A percentile compares a stretch with the other conserved stretches of the same genome.
Conservation (phyloP, 1,140 invertebrate species). For the Andricus grossulariae region DNA sequence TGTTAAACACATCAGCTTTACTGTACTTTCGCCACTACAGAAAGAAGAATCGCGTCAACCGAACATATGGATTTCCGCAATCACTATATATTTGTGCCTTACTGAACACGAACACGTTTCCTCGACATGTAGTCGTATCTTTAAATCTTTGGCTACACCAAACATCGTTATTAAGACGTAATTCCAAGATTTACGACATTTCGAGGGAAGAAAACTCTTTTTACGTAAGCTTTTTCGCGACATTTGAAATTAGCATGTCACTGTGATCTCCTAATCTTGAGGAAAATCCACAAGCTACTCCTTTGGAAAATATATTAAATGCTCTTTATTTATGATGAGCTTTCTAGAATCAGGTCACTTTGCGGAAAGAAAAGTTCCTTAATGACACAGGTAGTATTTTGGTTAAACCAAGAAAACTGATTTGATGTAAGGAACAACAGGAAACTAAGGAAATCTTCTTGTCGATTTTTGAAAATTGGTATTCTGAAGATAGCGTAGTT, state of each 20-base stretch:
- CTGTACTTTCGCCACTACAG: background rate
- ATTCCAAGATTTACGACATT: slow-evolving; percentile 10
- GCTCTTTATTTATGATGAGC: background rate
- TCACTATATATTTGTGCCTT: slow-evolving; percentile 2
- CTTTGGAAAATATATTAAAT: background rate
- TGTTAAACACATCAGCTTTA: background rate
- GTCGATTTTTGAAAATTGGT: too few relatives aligned
- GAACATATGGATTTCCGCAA: slow-evolving; percentile 7
- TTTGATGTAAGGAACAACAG: too few relatives aligned
- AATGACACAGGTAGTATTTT: too few relatives aligned
- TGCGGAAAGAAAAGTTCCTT: background rate
- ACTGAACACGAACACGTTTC: background rate
- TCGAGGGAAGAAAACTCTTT: background rate
- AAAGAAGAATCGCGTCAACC: slow-evolving; percentile 19
- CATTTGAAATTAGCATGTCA: too few relatives aligned
- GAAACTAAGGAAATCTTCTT: too few relatives aligned
- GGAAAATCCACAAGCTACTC: background rate
- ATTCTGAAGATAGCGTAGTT: too few relatives aligned
- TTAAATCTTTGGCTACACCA: slow-evolving; percentile 23
- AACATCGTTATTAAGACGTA: slow-evolving; percentile 2
- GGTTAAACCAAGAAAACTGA: too few relatives aligned
- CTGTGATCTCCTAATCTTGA: background rate
- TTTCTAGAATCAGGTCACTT: background rate
- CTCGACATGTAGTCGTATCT: slow-evolving; percentile 13
- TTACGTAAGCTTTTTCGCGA: too few relatives aligned